phyloP scores from a whole-genome alignment of 35 echinoderm and acorn worm genomes.

The Heliocidaris erythrogramma region DNA sequence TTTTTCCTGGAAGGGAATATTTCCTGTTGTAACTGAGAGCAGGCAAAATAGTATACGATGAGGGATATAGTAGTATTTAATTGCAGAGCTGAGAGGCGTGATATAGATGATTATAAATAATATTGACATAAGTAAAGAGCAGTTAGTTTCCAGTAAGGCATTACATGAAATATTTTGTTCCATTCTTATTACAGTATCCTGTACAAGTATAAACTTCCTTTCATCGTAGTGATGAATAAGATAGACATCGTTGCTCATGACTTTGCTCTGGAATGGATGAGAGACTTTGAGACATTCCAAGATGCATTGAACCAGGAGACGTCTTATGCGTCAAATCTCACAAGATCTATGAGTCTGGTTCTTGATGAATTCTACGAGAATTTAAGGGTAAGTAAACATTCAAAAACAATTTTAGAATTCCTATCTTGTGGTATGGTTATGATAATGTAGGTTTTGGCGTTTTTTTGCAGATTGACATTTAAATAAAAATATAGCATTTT shows the following conservation, averaged over 20 bases:
- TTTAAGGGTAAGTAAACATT: conserved; percentile 59
- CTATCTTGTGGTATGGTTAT: background rate
- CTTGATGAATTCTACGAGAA: conserved; percentile 96
- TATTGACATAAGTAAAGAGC: background rate
- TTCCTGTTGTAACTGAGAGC: too few species aligned
- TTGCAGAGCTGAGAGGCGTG: too few species aligned
- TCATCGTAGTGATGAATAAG: conserved; percentile 95
- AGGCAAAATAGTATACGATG: too few species aligned
- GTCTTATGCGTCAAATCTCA: conserved; percentile 90
- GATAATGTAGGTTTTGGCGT: background rate
- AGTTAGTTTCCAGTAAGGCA: background rate
- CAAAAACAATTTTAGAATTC: background rate
- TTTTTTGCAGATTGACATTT: background rate
- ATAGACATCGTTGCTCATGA: conserved; percentile 84
- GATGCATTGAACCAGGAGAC: conserved; percentile 84
- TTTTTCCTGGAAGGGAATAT: too few species aligned
- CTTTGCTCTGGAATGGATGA: conserved; percentile 97
- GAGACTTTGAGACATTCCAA: conserved; percentile 89
- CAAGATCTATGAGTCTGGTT: conserved; percentile 92
- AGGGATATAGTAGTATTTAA: too few species aligned
- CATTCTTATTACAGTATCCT: conserved; percentile 69
- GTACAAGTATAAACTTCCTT: conserved; percentile 93
- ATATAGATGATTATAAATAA: too few species aligned
- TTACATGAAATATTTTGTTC: background rate
- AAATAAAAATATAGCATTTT: background rate